Evolutionary conservation across 2,113 vertebrate genomes (phyloP).

Genomic region (Mesoclemmys tuberculata): DNA sequence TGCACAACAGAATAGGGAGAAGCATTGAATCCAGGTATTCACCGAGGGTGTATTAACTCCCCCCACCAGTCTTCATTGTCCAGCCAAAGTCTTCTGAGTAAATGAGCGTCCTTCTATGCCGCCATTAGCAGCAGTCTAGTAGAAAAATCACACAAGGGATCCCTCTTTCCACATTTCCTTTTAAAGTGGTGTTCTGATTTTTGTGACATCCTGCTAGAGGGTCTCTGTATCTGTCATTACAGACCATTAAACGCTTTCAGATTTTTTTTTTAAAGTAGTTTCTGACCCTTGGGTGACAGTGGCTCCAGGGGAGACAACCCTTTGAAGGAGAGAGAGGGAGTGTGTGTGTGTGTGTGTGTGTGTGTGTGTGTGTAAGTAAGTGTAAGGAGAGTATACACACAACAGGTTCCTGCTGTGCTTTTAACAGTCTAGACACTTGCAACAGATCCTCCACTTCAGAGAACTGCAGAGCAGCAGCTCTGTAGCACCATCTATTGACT

Average conservation of each 20-base stretch:
- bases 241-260: slow-evolving; percentile 59
- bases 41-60: not conserved
- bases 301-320: not conserved
- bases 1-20: slow-evolving; percentile 6
- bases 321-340: not conserved
- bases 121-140: not conserved
- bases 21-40: not conserved
- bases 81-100: not conserved
- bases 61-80: not conserved
- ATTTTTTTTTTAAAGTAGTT: slow-evolving; percentile 27
- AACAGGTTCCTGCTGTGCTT: not conserved
- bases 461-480: not conserved
- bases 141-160: slow-evolving; percentile 10
- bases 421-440: not conserved
- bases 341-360: not conserved
- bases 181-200: slow-evolving; percentile 19
- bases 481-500: not conserved
- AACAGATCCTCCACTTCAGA: not conserved
- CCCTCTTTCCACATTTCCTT: slow-evolving; percentile 38
- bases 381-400: not conserved
- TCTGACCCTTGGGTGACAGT: slow-evolving; percentile 25
- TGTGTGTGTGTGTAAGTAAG: not conserved
- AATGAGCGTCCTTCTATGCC: not conserved
- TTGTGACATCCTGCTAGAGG: slow-evolving; percentile 51
- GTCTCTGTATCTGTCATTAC: slow-evolving; percentile 31